phyloP scores from a whole-genome alignment of 1,140 invertebrate genomes.

The Cyrtorhinus lividipennis region DNA sequence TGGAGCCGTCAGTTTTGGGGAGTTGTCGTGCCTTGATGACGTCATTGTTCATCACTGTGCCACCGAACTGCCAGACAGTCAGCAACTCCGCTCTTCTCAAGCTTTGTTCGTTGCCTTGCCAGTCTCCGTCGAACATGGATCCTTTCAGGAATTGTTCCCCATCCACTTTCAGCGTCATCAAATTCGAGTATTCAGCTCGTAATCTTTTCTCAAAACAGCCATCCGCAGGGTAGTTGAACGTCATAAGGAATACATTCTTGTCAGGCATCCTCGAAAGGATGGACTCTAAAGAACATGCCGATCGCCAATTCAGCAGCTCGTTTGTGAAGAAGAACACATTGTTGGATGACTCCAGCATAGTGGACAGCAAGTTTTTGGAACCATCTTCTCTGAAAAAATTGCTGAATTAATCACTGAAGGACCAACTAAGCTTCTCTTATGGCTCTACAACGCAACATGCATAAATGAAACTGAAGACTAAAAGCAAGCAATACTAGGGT shows the following conservation, averaged over 20 bases:
- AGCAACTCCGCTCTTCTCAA: neutral
- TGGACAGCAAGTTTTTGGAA: neutral
- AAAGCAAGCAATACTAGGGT: neutral
- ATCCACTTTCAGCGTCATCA: neutral
- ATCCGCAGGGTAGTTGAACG: neutral
- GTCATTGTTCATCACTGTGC: constrained; percentile 10
- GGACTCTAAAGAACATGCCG: neutral
- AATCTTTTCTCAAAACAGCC: neutral
- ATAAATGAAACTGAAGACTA: neutral
- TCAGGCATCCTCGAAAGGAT: neutral
- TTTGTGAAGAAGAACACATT: neutral
- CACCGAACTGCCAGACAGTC: constrained; percentile 18
- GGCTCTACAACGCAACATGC: neutral
- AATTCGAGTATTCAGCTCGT: neutral
- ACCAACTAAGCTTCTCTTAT: neutral
- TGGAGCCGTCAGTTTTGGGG: neutral
- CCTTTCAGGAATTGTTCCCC: neutral
- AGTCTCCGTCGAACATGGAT: neutral
- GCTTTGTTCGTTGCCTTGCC: neutral
- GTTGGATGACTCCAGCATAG: neutral
- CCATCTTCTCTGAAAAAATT: neutral
- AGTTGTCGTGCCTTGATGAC: constrained; percentile 2
- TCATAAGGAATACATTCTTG: neutral
- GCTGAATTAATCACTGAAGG: neutral
- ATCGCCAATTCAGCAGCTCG: neutral